phyloP scores from a whole-genome alignment of 2,797 vertebrate species.

The Falco novaeseelandiae region DNA sequence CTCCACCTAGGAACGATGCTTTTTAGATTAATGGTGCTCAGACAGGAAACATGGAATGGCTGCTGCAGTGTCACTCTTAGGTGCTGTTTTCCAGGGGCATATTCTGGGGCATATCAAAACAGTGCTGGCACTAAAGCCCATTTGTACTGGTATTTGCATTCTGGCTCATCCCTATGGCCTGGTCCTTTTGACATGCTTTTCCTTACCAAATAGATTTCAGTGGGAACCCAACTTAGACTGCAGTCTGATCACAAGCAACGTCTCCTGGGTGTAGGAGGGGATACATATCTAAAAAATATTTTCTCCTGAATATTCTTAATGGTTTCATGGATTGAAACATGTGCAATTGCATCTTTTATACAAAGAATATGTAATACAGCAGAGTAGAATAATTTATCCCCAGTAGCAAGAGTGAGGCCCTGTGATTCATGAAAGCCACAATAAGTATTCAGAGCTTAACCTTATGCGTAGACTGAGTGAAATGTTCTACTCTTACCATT shows the following conservation, averaged over 20 bases:
- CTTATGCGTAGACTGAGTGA: conserved; percentile 67
- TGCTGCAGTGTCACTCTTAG: not conserved
- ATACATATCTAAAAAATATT: conserved; percentile 67
- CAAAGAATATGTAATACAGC: conserved; percentile 72
- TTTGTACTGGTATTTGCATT: conserved; percentile 29
- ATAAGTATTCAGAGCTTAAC: conserved; percentile 75
- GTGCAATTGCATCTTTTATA: conserved; percentile 71
- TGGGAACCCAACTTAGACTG: conserved; percentile 22
- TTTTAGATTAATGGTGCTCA: not conserved
- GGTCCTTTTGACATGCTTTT: conserved; percentile 15
- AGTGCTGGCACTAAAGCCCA: not conserved
- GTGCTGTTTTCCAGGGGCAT: not conserved
- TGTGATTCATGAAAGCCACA: conserved; percentile 73
- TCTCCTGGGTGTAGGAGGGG: conserved; percentile 19
- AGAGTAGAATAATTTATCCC: conserved; percentile 75
- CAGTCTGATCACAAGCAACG: conserved; percentile 49
- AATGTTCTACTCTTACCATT: conserved; percentile 68
- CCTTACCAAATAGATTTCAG: conserved; percentile 64
- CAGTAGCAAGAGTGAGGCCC: conserved; percentile 67
- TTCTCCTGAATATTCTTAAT: conserved; percentile 70
- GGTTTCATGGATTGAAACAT: conserved; percentile 67
- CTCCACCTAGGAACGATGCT: not conserved
- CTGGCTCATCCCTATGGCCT: conserved; percentile 1
- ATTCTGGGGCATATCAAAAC: not conserved
- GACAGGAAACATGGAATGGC: not conserved